Conservation (phyloP, 2,113 vertebrate species). For the Prionailurus viverrinus region DNA sequence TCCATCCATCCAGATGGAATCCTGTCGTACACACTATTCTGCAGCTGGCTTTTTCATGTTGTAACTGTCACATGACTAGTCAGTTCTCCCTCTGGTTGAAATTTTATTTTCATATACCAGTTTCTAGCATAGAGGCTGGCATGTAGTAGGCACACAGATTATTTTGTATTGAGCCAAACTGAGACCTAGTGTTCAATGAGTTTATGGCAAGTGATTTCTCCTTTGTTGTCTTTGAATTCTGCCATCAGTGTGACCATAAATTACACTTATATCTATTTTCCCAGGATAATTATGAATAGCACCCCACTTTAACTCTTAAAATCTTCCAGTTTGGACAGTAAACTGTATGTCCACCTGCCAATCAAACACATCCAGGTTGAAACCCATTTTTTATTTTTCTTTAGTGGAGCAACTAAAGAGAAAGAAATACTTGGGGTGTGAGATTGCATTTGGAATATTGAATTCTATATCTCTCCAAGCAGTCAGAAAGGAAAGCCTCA, state of each 20-base stretch:
- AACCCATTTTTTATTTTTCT: neutral
- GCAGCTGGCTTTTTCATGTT: neutral
- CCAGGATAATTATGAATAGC: neutral
- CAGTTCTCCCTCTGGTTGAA: neutral
- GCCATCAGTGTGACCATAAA: neutral
- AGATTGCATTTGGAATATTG: neutral
- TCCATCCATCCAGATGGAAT: neutral
- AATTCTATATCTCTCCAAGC: neutral
- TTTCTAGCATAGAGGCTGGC: neutral
- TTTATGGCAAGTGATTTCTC: neutral
- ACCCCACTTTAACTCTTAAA: neutral
- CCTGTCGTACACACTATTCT: neutral
- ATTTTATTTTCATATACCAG: neutral
- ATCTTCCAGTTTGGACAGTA: neutral
- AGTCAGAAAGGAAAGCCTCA: neutral
- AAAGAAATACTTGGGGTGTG: constrained; percentile 16
- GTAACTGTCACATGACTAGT: neutral
- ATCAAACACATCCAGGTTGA: neutral
- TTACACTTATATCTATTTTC: neutral
- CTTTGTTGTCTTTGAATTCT: constrained; percentile 49
- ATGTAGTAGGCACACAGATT: neutral
- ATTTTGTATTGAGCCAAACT: neutral
- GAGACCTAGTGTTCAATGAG: neutral
- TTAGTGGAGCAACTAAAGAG: neutral
- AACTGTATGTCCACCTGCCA: neutral